Evolutionary conservation across 2,113 vertebrate species (phyloP).

Genomic region (Pachycephala philippinensis): DNA sequence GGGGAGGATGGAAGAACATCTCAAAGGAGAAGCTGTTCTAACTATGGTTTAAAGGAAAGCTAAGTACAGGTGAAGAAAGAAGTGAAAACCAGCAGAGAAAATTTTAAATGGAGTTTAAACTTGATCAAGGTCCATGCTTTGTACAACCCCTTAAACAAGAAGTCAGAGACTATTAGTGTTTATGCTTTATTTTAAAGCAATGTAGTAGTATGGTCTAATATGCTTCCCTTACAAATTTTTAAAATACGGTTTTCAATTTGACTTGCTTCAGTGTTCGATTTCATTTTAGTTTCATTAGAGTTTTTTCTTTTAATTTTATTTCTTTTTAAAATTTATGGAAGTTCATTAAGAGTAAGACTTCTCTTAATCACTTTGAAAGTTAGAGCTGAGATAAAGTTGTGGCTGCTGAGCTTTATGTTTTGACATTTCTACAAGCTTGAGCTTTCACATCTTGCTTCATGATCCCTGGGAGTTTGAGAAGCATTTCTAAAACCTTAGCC

Average conservation of each 20-base stretch:
- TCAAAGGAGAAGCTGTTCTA: neutral
- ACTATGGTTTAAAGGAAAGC: neutral
- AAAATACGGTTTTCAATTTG: neutral
- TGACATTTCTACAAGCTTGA: neutral
- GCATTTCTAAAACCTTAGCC: neutral
- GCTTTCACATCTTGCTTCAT: neutral
- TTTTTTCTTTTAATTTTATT: neutral
- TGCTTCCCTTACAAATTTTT: fast-evolving
- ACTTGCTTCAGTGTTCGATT: neutral
- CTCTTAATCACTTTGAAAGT: neutral
- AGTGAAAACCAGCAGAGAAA: neutral
- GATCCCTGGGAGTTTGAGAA: neutral
- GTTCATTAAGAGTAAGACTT: neutral
- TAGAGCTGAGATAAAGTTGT: neutral
- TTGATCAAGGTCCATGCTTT: neutral
- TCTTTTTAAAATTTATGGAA: neutral
- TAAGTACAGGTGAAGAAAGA: neutral
- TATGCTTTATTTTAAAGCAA: neutral
- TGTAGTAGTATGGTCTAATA: neutral
- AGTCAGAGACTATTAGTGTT: neutral
- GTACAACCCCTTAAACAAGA: neutral
- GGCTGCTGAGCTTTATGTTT: neutral
- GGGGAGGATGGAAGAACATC: fast-evolving
- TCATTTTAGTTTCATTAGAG: neutral
- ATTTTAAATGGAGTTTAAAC: neutral